Conservation (phyloP, 1,140 invertebrate genomes). For the Drosophila ficusphila region DNA sequence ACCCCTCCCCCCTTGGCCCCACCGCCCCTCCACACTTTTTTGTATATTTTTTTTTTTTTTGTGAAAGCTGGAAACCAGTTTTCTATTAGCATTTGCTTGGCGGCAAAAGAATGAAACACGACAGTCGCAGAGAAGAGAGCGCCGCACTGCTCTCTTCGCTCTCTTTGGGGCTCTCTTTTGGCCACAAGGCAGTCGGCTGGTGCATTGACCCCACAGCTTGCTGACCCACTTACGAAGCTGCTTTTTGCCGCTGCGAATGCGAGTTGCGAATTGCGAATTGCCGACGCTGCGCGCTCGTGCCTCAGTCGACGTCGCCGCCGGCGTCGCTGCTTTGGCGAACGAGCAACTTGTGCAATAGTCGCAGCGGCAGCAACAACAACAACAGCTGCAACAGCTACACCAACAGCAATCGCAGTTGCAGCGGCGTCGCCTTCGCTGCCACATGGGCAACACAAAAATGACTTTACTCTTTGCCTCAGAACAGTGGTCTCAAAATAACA, state of each 20-base stretch:
- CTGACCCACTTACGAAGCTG: slow-evolving; percentile 81
- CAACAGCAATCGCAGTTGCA: slow-evolving; percentile 19
- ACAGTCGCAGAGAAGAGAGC: slow-evolving; percentile 4
- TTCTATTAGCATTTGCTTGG: slow-evolving; percentile 64
- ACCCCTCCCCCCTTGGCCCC: background rate
- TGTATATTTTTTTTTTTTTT: slow-evolving; percentile 16
- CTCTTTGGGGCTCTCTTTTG: slow-evolving; percentile 32
- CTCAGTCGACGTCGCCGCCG: slow-evolving; percentile 6
- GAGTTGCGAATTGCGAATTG: slow-evolving; percentile 63
- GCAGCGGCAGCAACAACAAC: slow-evolving; percentile 24
- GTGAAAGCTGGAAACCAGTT: slow-evolving; percentile 73
- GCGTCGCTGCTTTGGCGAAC: slow-evolving; percentile 27
- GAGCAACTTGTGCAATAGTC: slow-evolving; percentile 73
- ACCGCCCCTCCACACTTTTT: slow-evolving; percentile 7
- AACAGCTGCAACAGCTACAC: background rate
- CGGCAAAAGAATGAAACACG: slow-evolving; percentile 59
- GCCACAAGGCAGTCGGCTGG: slow-evolving; percentile 49
- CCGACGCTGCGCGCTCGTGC: slow-evolving; percentile 64
- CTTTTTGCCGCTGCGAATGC: slow-evolving; percentile 54
- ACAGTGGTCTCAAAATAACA: background rate
- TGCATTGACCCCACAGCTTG: slow-evolving; percentile 78
- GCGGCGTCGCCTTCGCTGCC: slow-evolving; percentile 36
- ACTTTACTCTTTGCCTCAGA: slow-evolving; percentile 23
- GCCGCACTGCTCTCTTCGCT: slow-evolving; percentile 3
- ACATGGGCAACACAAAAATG: slow-evolving; percentile 24